These are phyloP conservation scores for Camponotus pennsylvanicus DNA, from an alignment of 1,140 invertebrate genomes.

Conservation along the genomic window DNA sequence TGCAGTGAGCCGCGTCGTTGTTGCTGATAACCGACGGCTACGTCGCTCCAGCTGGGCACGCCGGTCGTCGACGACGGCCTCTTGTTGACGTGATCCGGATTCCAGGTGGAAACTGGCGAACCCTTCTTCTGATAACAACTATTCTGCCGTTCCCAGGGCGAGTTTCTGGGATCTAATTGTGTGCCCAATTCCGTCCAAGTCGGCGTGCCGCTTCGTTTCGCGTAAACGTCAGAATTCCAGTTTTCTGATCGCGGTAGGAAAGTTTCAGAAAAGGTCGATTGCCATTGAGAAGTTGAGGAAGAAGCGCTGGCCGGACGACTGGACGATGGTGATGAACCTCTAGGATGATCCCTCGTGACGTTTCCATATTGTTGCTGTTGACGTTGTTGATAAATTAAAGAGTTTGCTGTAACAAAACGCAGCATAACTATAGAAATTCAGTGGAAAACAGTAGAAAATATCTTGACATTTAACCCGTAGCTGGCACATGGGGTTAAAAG, in stretches of 20 bases:
- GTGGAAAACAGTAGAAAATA: too few relatives aligned
- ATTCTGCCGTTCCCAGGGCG: slow-evolving; percentile 79
- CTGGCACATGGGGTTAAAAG: too few relatives aligned
- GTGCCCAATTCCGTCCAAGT: slow-evolving; percentile 81
- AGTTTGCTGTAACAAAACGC: slow-evolving; percentile 67
- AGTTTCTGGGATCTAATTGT: slow-evolving; percentile 78
- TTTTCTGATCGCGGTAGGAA: slow-evolving; percentile 76
- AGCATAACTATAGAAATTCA: not conserved
- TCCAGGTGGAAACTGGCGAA: slow-evolving; percentile 79
- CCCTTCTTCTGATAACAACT: slow-evolving; percentile 78
- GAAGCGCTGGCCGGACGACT: slow-evolving; percentile 78
- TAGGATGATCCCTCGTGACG: slow-evolving; percentile 65
- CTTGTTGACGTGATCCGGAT: slow-evolving; percentile 76
- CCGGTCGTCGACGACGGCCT: slow-evolving; percentile 74
- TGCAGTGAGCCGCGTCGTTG: slow-evolving; percentile 94
- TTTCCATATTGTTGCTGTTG: slow-evolving; percentile 76
- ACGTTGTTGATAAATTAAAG: slow-evolving; percentile 75
- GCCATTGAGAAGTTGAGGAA: slow-evolving; percentile 80
- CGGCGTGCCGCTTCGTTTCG: slow-evolving; percentile 78
- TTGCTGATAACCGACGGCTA: slow-evolving; percentile 79
- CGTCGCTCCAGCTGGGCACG: slow-evolving; percentile 79
- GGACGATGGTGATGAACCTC: slow-evolving; percentile 74
- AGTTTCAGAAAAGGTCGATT: slow-evolving; percentile 65
- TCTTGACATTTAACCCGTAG: not conserved
- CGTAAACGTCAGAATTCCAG: slow-evolving; percentile 74